Evolutionary conservation across 2,888 invertebrate species (phyloP).

Genomic region (Trissoscelio sp.): DNA sequence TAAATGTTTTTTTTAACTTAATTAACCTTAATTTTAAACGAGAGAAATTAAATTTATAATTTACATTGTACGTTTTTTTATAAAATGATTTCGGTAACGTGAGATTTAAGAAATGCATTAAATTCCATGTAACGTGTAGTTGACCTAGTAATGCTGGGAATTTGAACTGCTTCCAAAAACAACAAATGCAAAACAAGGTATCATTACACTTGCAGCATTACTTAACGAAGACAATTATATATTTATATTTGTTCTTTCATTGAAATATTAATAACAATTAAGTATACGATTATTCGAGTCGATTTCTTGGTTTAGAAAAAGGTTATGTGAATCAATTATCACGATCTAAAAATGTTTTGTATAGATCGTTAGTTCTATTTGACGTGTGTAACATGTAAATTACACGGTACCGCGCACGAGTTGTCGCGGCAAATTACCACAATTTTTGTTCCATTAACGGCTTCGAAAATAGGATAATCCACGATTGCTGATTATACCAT

Average conservation of each 20-base stretch:
- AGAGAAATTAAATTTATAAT: not conserved
- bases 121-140: slow-evolving; percentile 21
- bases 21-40: no score
- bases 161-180: slow-evolving; percentile 35
- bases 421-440: slow-evolving; percentile 54
- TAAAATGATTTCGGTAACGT: not conserved
- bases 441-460: slow-evolving; percentile 31
- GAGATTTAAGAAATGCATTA: slow-evolving; percentile 28
- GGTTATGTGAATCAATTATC: slow-evolving; percentile 28
- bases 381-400: slow-evolving; percentile 51
- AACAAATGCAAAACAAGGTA: slow-evolving; percentile 19
- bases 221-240: not conserved
- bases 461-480: slow-evolving; percentile 12
- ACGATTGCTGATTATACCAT: not conserved
- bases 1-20: no score
- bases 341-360: slow-evolving; percentile 4
- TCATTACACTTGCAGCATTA: slow-evolving; percentile 13
- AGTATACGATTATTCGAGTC: not conserved
- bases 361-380: slow-evolving; percentile 34
- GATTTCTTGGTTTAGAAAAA: slow-evolving; percentile 25
- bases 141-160: slow-evolving; percentile 45
- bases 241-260: not conserved
- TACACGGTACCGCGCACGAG: slow-evolving; percentile 54
- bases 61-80: not conserved
- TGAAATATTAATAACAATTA: slow-evolving; percentile 1